Conservation (phyloP, 1,140 invertebrate genomes). For the Dysdera silvatica region DNA sequence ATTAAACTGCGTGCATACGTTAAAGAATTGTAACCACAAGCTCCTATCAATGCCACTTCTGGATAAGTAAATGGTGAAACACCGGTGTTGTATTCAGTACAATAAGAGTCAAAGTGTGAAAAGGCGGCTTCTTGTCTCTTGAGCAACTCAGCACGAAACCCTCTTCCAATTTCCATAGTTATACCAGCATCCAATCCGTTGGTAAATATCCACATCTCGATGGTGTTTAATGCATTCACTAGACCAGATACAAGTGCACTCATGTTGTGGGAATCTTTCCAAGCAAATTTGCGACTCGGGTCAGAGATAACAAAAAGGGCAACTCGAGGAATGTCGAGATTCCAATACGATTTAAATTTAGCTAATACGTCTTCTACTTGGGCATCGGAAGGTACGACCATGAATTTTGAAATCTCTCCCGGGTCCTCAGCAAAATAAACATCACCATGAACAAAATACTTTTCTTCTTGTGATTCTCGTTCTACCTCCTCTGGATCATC, state of each 20-base stretch:
- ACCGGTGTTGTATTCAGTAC: slow-evolving; percentile 1
- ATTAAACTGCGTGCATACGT: slow-evolving; percentile 4
- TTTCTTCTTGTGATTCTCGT: too few relatives aligned
- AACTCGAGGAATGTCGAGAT: slow-evolving; percentile 15
- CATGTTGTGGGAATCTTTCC: background rate
- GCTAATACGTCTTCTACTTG: background rate
- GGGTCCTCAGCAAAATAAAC: slow-evolving; percentile 10
- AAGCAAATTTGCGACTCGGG: background rate
- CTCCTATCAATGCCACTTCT: slow-evolving; percentile 22
- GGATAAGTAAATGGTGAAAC: slow-evolving; percentile 12
- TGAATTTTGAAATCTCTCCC: background rate
- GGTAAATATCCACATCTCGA: slow-evolving; percentile 44
- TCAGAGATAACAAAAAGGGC: slow-evolving; percentile 20
- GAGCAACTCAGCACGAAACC: slow-evolving; percentile 28
- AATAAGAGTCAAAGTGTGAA: too few relatives aligned
- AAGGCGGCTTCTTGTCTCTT: background rate
- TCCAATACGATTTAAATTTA: background rate
- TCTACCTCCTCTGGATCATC: background rate
- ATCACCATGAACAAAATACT: background rate
- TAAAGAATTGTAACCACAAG: background rate
- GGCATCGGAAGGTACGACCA: background rate
- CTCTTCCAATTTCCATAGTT: slow-evolving; percentile 40
- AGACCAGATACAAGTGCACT: slow-evolving; percentile 22
- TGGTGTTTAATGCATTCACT: slow-evolving; percentile 39
- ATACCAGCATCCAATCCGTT: slow-evolving; percentile 40